Conservation (phyloP, 1,140 invertebrate genomes). For the Hypothenemus hampei region DNA sequence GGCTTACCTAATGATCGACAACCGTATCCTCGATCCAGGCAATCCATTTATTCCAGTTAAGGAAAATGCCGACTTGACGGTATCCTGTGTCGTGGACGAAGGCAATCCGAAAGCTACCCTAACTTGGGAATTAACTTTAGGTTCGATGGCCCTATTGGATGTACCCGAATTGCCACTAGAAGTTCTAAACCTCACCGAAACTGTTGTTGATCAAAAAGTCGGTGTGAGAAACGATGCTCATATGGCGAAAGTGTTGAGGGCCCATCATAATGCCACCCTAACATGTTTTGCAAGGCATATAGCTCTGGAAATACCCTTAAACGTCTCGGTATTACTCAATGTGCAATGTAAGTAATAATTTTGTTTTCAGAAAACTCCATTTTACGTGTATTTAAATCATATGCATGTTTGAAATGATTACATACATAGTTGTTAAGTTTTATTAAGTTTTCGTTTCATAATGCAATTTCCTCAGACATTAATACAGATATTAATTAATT, state of each 20-base stretch:
- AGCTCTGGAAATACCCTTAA: slow-evolving; percentile 59
- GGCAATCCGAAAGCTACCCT: slow-evolving; percentile 71
- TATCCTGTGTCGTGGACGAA: slow-evolving; percentile 78
- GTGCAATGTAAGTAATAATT: slow-evolving; percentile 69
- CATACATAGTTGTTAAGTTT: too few species aligned
- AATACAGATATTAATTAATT: too few species aligned
- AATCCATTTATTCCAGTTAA: slow-evolving; percentile 79
- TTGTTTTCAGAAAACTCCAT: too few species aligned
- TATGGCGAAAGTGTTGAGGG: slow-evolving; percentile 60
- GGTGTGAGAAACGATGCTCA: slow-evolving; percentile 58
- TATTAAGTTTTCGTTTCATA: too few species aligned
- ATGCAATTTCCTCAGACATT: too few species aligned
- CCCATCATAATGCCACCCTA: slow-evolving; percentile 70
- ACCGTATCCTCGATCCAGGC: slow-evolving; percentile 70
- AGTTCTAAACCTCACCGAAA: slow-evolving; percentile 43
- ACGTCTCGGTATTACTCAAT: slow-evolving; percentile 68
- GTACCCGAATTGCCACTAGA: slow-evolving; percentile 50
- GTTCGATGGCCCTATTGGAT: slow-evolving; percentile 50
- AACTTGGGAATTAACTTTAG: slow-evolving; percentile 64
- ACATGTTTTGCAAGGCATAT: slow-evolving; percentile 68
- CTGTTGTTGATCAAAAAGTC: slow-evolving; percentile 46
- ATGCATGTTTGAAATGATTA: too few species aligned
- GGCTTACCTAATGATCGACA: slow-evolving; percentile 75
- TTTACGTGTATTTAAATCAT: too few species aligned
- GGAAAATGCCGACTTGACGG: slow-evolving; percentile 70